These are phyloP conservation scores for Pseudopleuronectes americanus DNA, from an alignment of 2,797 vertebrate genomes.

Conservation along the genomic window DNA sequence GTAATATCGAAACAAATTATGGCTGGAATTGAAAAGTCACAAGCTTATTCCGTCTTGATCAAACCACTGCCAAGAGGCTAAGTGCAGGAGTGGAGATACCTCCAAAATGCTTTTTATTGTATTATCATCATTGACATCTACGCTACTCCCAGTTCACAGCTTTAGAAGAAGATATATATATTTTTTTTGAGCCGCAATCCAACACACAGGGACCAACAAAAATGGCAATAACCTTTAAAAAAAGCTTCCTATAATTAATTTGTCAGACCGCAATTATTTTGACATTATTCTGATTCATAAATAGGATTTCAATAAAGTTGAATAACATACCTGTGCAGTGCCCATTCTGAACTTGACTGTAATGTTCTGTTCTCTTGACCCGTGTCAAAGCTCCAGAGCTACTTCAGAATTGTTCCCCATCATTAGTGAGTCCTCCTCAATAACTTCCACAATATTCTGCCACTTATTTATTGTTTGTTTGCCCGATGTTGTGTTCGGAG, in stretches of 20 bases:
- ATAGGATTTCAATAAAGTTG: background rate
- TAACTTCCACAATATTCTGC: too few relatives aligned
- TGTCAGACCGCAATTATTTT: background rate
- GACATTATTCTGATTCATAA: background rate
- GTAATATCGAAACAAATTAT: slow-evolving; percentile 99
- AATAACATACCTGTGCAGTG: background rate
- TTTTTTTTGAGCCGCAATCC: slow-evolving; percentile 5
- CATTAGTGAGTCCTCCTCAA: too few relatives aligned
- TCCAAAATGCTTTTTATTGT: slow-evolving; percentile 91
- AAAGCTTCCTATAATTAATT: slow-evolving; percentile 10
- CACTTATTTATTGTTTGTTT: too few relatives aligned
- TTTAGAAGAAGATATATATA: slow-evolving; percentile 41
- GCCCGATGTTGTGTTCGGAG: too few relatives aligned
- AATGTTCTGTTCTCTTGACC: too few relatives aligned
- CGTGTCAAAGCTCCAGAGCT: too few relatives aligned
- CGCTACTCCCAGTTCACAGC: slow-evolving; percentile 76
- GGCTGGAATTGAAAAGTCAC: slow-evolving; percentile 99
- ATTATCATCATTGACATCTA: slow-evolving; percentile 96
- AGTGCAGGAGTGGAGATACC: slow-evolving; percentile 92
- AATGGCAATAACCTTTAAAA: background rate
- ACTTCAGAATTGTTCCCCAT: too few relatives aligned
- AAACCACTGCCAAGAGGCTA: slow-evolving; percentile 96
- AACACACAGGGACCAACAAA: slow-evolving; percentile 19
- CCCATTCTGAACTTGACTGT: too few relatives aligned
- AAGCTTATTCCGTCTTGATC: slow-evolving; percentile 99